These are phyloP conservation scores for Zaprionus tsacasi DNA, from an alignment of 1,140 invertebrate species.

Conservation along the genomic window DNA sequence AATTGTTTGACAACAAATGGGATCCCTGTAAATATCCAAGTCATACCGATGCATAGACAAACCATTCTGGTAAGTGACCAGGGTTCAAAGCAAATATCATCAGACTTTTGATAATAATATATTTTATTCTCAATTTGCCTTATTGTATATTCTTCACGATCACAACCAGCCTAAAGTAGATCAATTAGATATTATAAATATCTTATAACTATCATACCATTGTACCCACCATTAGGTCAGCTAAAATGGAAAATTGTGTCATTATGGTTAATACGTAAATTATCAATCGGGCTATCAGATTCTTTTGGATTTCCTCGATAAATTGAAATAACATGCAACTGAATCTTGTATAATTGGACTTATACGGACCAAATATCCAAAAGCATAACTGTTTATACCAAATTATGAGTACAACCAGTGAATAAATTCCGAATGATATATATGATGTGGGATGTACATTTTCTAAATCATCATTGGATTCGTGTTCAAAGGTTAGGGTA, in stretches of 20 bases:
- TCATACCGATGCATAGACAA: constrained; percentile 90
- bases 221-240: constrained; percentile 86
- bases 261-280: constrained; percentile 77
- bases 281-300: constrained; percentile 31
- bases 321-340: constrained; percentile 86
- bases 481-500: background rate
- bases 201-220: background rate
- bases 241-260: constrained; percentile 86
- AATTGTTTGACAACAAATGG: constrained; percentile 92
- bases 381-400: constrained; percentile 84
- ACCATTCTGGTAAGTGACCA: constrained; percentile 92
- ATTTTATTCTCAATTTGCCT: constrained; percentile 53
- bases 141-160: constrained; percentile 9
- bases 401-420: constrained; percentile 67
- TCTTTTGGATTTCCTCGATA: constrained; percentile 37
- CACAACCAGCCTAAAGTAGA: constrained; percentile 23
- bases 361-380: constrained; percentile 84
- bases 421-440: background rate
- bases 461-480: background rate
- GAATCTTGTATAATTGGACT: constrained; percentile 79
- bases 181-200: background rate
- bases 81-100: constrained; percentile 85
- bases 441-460: constrained; percentile 14
- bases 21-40: constrained; percentile 92
- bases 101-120: constrained; percentile 42